Evolutionary conservation across 2,797 vertebrate species (phyloP).

Genomic region (Manis crassicaudata): DNA sequence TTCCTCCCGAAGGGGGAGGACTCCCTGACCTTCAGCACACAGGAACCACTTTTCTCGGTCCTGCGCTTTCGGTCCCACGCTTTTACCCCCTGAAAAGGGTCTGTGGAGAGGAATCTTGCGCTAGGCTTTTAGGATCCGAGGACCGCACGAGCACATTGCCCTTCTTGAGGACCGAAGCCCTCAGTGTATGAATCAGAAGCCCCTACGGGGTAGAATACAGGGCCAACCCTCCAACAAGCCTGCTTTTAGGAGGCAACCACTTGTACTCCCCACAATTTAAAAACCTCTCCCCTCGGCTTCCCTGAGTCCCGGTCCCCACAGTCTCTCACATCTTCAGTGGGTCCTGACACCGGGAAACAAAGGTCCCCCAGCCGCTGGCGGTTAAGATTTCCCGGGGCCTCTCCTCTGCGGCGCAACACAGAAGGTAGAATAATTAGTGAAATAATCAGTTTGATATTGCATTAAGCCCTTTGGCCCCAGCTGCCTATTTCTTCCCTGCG

Average conservation of each 20-base stretch:
- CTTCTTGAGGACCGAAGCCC: background rate
- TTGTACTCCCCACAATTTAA: background rate
- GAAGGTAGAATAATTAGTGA: constrained; percentile 80
- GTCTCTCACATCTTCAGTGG: background rate
- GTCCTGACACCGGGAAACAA: constrained; percentile 63
- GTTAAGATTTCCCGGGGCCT: constrained; percentile 59
- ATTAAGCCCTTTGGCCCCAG: constrained; percentile 73
- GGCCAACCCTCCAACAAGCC: background rate
- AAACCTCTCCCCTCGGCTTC: background rate
- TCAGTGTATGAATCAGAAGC: background rate
- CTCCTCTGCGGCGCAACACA: constrained; percentile 56
- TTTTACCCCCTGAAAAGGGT: background rate
- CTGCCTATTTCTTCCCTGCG: constrained; percentile 55
- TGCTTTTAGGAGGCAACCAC: background rate
- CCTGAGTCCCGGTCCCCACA: background rate
- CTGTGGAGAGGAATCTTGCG: background rate
- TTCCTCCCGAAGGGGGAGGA: background rate
- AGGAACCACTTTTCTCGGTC: background rate
- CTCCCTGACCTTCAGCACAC: background rate
- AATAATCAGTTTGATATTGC: constrained; percentile 78
- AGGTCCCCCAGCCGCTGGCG: constrained; percentile 61
- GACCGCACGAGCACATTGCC: background rate
- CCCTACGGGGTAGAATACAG: background rate
- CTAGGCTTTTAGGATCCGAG: background rate
- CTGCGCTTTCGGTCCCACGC: background rate